phyloP scores from a whole-genome alignment of 92 coral and sea anemone genomes.

The Porites lobata region DNA sequence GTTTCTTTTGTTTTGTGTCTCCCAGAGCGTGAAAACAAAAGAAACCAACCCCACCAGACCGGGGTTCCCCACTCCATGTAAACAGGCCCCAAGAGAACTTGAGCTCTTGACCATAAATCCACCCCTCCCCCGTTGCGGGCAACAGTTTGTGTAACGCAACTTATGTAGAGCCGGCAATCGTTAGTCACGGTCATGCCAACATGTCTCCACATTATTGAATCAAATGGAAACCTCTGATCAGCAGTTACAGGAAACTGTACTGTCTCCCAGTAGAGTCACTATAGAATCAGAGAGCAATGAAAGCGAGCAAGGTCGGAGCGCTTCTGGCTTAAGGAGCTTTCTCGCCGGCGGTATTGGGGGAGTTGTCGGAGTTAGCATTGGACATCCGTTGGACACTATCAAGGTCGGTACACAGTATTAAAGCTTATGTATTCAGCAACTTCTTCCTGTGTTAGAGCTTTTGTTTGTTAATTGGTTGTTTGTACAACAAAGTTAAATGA shows the following conservation, averaged over 20 bases:
- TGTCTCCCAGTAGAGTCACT: not conserved
- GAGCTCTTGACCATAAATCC: no score
- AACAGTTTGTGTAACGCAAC: not conserved
- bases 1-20: no score
- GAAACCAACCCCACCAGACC: no score
- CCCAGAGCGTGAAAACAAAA: no score
- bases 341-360: constrained; percentile 41
- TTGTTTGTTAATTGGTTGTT: not conserved
- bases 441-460: not conserved
- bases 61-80: no score
- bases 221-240: constrained; percentile 18
- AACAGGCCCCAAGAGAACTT: no score
- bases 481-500: no score
- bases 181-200: not conserved
- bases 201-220: not conserved
- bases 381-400: constrained; percentile 46
- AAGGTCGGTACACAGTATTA: not conserved
- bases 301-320: constrained; percentile 19
- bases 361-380: constrained; percentile 5
- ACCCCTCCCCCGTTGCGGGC: no score
- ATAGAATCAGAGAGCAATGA: constrained; percentile 27
- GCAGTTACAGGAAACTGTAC: not conserved
- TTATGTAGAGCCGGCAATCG: not conserved
- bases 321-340: constrained; percentile 32
- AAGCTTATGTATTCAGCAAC: no score